Evolutionary conservation across 2,113 vertebrate species (phyloP).

Genomic region (Cricetomys ansorgei): DNA sequence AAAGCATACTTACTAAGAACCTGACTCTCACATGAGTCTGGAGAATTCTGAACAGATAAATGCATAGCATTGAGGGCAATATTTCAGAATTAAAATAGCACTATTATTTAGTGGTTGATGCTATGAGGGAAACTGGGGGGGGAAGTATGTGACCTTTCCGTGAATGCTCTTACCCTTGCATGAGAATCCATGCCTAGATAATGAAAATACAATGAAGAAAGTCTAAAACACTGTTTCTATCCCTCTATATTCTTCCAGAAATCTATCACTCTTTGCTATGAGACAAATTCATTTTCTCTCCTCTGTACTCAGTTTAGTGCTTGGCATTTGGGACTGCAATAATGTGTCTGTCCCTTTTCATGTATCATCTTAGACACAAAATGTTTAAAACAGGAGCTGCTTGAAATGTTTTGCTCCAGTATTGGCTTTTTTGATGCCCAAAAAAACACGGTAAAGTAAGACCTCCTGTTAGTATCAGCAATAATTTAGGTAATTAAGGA

Average conservation of each 20-base stretch:
- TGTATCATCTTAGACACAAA: background rate
- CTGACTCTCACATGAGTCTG: background rate
- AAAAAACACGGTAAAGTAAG: background rate
- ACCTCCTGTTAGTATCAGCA: background rate
- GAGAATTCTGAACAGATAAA: background rate
- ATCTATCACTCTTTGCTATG: background rate
- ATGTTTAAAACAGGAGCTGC: background rate
- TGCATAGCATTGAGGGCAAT: background rate
- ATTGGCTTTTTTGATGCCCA: background rate
- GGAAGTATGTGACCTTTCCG: accelerated
- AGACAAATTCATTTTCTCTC: background rate
- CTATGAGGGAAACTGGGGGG: background rate
- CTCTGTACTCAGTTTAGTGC: background rate
- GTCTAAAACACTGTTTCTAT: background rate
- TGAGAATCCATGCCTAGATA: background rate
- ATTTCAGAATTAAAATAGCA: background rate
- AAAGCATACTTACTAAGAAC: background rate
- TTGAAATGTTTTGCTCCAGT: background rate
- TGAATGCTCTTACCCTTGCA: background rate
- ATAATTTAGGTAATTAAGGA: background rate
- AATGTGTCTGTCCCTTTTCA: background rate
- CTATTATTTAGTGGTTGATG: background rate
- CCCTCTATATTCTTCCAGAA: background rate
- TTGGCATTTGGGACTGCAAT: background rate
- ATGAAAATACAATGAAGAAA: background rate